phyloP scores from a whole-genome alignment of 2,888 invertebrate genomes.

The Scaptomyza tumidula region DNA sequence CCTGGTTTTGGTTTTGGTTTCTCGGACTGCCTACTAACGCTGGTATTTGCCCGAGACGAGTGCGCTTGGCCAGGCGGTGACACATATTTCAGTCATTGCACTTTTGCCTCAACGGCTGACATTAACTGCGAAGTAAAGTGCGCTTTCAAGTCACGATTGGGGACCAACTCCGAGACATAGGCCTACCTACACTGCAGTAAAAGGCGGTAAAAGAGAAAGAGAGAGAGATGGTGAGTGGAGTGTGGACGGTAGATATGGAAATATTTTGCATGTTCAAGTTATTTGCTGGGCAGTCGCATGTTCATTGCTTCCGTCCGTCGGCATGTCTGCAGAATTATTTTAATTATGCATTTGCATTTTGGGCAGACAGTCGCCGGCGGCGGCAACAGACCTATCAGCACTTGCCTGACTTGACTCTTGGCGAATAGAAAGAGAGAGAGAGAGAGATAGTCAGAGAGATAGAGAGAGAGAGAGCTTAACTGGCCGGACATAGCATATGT shows the following conservation, averaged over 20 bases:
- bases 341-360: constrained; percentile 71
- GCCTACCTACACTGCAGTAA: not conserved
- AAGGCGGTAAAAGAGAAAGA: not conserved
- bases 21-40: not conserved
- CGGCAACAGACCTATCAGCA: constrained; percentile 10
- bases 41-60: constrained; percentile 19
- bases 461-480: constrained; percentile 14
- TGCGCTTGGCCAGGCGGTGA: constrained; percentile 40
- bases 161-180: not conserved
- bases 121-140: constrained; percentile 14
- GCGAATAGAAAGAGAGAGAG: not conserved
- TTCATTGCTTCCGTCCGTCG: constrained; percentile 64
- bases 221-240: too few species aligned
- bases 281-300: constrained; percentile 47
- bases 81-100: constrained; percentile 66
- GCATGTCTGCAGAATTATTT: constrained; percentile 64
- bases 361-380: constrained; percentile 41
- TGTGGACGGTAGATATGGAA: not conserved
- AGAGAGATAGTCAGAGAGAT: too few species aligned
- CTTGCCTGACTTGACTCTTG: constrained; percentile 19
- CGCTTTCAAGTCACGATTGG: constrained; percentile 20
- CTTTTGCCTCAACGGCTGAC: constrained; percentile 39
- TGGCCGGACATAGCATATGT: constrained; percentile 53
- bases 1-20: constrained; percentile 9
- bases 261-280: constrained; percentile 32